These are phyloP conservation scores for Saimiri boliviensis DNA, from an alignment of 2,113 vertebrate genomes.

Conservation along the genomic window DNA sequence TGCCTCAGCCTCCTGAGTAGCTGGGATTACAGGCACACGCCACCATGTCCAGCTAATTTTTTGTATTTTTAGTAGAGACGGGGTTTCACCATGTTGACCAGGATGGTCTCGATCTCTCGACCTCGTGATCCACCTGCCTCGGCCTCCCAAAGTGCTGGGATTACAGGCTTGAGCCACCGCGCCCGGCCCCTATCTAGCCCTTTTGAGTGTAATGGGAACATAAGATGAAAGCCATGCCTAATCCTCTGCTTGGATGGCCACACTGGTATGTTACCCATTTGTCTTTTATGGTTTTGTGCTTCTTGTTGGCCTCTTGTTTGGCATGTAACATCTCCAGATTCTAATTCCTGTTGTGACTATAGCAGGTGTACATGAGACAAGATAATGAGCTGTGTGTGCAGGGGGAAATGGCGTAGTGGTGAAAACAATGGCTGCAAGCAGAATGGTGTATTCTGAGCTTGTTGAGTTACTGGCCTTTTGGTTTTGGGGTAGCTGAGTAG, in stretches of 20 bases:
- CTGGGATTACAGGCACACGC: too few species aligned
- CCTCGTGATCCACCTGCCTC: too few species aligned
- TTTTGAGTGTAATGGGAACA: not conserved
- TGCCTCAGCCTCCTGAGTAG: too few species aligned
- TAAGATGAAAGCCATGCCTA: not conserved
- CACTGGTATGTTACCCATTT: not conserved
- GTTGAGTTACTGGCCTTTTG: not conserved
- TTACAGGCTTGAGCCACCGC: too few species aligned
- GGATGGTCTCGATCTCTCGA: too few species aligned
- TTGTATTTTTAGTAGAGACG: too few species aligned
- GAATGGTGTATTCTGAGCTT: not conserved
- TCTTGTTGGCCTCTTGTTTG: not conserved
- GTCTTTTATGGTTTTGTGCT: not conserved
- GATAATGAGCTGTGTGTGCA: not conserved
- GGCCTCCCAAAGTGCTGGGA: too few species aligned
- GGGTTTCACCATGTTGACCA: too few species aligned
- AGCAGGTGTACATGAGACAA: not conserved
- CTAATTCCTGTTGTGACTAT: not conserved
- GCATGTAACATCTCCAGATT: slow-evolving; percentile 23
- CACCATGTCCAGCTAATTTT: too few species aligned
- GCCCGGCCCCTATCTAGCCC: not conserved
- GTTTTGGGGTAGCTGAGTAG: not conserved
- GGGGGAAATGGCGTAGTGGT: not conserved
- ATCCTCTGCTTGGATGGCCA: not conserved
- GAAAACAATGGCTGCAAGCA: not conserved